These are phyloP conservation scores for Microtus oregoni DNA, from an alignment of 2,113 vertebrate genomes.

Conservation along the genomic window DNA sequence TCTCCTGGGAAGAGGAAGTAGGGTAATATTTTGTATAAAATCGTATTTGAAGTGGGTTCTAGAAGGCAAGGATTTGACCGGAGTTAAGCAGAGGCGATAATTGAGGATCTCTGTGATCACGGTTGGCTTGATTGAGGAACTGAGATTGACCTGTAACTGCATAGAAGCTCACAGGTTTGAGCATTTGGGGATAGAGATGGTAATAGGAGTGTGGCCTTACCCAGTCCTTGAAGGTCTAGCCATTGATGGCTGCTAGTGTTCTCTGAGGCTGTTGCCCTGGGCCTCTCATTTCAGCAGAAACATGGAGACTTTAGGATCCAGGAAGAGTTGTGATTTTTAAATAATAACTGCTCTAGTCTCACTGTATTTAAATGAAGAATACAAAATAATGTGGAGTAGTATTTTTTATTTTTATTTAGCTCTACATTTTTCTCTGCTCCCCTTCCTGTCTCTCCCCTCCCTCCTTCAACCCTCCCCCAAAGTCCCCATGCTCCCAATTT, in stretches of 20 bases:
- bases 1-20: not conserved
- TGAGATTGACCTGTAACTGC: not conserved
- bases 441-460: too few relatives aligned
- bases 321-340: conserved; percentile 18
- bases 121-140: not conserved
- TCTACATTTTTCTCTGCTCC: too few relatives aligned
- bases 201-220: not conserved
- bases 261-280: not conserved
- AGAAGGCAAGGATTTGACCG: conserved; percentile 1
- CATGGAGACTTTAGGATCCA: not conserved
- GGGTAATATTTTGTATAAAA: not conserved
- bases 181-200: not conserved
- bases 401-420: not conserved
- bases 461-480: too few relatives aligned
- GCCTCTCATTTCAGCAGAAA: not conserved
- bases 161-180: not conserved
- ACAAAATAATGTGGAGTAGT: not conserved
- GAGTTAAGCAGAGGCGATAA: too few relatives aligned
- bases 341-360: not conserved
- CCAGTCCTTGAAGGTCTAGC: not conserved
- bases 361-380: not conserved
- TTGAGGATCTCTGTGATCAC: too few relatives aligned
- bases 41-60: not conserved
- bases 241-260: not conserved
- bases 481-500: too few relatives aligned